Percentiles rank a stretch among this genome's conserved stretches.
phyloP scores from a whole-genome alignment of 64 coral and sea anemone species.

The Acropora yongei region DNA sequence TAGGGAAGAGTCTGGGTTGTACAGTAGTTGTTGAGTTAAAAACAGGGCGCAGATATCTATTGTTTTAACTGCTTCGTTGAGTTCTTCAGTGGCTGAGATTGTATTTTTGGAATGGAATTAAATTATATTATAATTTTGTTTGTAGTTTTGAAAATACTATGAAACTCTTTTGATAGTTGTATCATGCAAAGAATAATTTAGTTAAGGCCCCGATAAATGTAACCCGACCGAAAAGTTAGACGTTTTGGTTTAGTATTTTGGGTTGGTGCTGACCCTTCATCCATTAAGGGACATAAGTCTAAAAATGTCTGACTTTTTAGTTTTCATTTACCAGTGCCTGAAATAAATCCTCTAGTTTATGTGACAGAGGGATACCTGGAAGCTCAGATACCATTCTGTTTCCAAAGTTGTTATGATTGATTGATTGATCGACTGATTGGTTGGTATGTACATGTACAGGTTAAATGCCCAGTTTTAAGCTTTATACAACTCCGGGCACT shows the following conservation, averaged over 20 bases:
- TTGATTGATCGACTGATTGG: neutral
- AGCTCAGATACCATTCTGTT: slow-evolving; percentile 14
- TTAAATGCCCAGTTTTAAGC: neutral
- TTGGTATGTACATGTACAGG: neutral
- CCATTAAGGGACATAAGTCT: slow-evolving; percentile 2
- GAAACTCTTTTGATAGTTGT: slow-evolving; percentile 22
- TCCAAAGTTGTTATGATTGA: slow-evolving; percentile 7
- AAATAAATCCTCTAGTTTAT: neutral
- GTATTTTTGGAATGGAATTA: slow-evolving; percentile 10
- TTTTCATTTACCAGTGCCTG: slow-evolving; percentile 10
- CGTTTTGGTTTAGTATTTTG: neutral
- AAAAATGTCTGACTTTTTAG: slow-evolving; percentile 16
- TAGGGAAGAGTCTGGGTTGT: slow-evolving; percentile 2
- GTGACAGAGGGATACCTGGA: slow-evolving; percentile 8
- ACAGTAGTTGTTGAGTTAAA: slow-evolving; percentile 41
- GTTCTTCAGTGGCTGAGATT: neutral
- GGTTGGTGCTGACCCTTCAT: slow-evolving; percentile 4
- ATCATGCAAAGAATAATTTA: slow-evolving; percentile 9
- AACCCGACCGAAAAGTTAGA: slow-evolving; percentile 12
- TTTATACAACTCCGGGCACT: neutral
- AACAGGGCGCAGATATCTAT: slow-evolving; percentile 33
- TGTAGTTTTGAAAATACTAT: slow-evolving; percentile 3
- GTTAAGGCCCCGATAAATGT: slow-evolving; percentile 8
- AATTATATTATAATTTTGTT: neutral
- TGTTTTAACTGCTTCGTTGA: slow-evolving; percentile 28